Evolutionary conservation across 2,888 invertebrate genomes (phyloP).

Genomic region (Heliconius aoede): DNA sequence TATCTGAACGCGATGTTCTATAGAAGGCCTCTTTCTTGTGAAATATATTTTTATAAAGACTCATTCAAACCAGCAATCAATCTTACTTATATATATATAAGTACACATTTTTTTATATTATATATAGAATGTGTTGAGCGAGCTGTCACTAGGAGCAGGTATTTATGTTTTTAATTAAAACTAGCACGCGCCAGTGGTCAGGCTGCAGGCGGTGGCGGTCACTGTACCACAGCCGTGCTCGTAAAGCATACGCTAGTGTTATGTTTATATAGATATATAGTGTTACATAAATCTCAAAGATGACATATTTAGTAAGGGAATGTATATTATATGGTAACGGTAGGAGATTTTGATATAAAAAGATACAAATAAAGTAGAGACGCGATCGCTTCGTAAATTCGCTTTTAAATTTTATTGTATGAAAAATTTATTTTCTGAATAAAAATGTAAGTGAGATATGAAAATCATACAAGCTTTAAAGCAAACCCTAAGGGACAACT

Average conservation of each 20-base stretch:
- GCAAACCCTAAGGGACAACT: too few relatives aligned
- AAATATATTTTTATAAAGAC: not conserved
- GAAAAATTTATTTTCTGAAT: too few relatives aligned
- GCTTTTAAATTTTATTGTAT: not conserved
- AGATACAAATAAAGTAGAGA: not conserved
- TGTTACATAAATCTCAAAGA: too few relatives aligned
- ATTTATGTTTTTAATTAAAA: slow-evolving; percentile 21
- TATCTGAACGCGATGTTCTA: too few relatives aligned
- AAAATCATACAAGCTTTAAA: not conserved
- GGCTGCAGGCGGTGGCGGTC: not conserved
- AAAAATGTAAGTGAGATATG: not conserved
- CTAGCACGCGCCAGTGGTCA: slow-evolving; percentile 5
- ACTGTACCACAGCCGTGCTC: not conserved
- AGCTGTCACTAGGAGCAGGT: not conserved
- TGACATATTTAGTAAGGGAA: too few relatives aligned
- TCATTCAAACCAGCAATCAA: not conserved
- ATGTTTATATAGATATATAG: too few relatives aligned
- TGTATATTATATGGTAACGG: too few relatives aligned
- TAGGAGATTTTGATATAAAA: too few relatives aligned
- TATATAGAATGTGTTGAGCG: not conserved
- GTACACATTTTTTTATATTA: not conserved
- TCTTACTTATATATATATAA: not conserved
- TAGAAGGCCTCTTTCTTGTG: too few relatives aligned
- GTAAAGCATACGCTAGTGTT: not conserved
- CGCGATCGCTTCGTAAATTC: not conserved